Conservation (phyloP, 1,140 invertebrate species). For the Harlomillsia oculata region DNA sequence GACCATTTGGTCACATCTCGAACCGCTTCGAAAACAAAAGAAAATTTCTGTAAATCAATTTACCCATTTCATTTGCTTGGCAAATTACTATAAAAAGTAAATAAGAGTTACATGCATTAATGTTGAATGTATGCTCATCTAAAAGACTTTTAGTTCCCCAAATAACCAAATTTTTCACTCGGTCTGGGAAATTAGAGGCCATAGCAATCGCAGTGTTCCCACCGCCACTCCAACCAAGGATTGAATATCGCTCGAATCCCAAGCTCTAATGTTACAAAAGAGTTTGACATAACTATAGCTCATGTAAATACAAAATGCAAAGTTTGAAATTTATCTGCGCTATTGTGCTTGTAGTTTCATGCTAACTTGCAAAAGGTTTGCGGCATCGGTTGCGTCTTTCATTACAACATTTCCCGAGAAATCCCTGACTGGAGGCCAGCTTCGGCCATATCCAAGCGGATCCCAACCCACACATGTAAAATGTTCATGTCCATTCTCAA, state of each 20-base stretch:
- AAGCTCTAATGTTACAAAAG: slow-evolving; percentile 50
- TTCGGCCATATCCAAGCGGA: slow-evolving; percentile 77
- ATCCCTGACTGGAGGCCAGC: slow-evolving; percentile 61
- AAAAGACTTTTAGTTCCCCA: slow-evolving; percentile 70
- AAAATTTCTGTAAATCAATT: not conserved
- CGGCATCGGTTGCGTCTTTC: slow-evolving; percentile 60
- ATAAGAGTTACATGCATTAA: slow-evolving; percentile 38
- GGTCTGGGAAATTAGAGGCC: slow-evolving; percentile 56
- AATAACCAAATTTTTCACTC: slow-evolving; percentile 61
- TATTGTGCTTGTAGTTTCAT: slow-evolving; percentile 46
- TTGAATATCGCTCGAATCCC: slow-evolving; percentile 58
- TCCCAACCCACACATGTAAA: slow-evolving; percentile 75
- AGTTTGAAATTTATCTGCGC: not conserved
- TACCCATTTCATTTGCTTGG: too few species aligned
- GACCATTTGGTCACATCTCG: slow-evolving; percentile 71
- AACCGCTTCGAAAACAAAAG: slow-evolving; percentile 39
- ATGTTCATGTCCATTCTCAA: slow-evolving; percentile 54
- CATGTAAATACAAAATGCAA: too few species aligned
- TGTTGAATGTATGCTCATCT: slow-evolving; percentile 53
- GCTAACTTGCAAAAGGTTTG: slow-evolving; percentile 61
- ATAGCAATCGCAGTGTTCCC: slow-evolving; percentile 66
- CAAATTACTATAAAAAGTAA: not conserved
- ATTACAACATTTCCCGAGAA: slow-evolving; percentile 61
- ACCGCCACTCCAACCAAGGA: slow-evolving; percentile 83
- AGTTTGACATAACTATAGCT: too few species aligned